phyloP scores from a whole-genome alignment of 2,888 invertebrate species.

The Diaperis boleti region DNA sequence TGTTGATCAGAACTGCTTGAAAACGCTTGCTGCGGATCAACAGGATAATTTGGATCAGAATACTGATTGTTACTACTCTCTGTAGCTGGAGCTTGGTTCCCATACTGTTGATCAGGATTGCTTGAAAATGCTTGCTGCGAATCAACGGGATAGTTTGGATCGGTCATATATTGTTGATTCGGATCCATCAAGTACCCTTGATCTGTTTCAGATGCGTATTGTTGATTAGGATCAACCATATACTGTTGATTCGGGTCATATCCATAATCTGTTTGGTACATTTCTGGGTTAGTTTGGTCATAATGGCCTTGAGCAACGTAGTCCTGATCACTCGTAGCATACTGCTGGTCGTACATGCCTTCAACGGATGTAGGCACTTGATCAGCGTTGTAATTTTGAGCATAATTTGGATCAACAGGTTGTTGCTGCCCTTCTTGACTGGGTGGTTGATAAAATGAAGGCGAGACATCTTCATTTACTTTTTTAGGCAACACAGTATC shows the following conservation, averaged over 20 bases:
- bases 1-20: not conserved
- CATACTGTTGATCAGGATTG: slow-evolving; percentile 45
- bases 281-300: slow-evolving; percentile 43
- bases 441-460: slow-evolving; percentile 27
- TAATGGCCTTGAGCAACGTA: slow-evolving; percentile 51
- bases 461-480: slow-evolving; percentile 45
- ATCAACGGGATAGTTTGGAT: slow-evolving; percentile 17
- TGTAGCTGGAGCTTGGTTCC: not conserved
- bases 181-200: slow-evolving; percentile 44
- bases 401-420: not conserved
- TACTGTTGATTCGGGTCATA: slow-evolving; percentile 51
- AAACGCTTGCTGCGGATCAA: not conserved
- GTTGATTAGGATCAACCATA: slow-evolving; percentile 47
- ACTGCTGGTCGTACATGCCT: slow-evolving; percentile 49
- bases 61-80: not conserved
- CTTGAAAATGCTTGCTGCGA: not conserved
- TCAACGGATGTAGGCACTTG: slow-evolving; percentile 24
- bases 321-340: slow-evolving; percentile 37
- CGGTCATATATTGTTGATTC: too few relatives aligned
- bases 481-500: slow-evolving; percentile 44
- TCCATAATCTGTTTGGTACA: slow-evolving; percentile 42
- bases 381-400: not conserved
- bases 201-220: slow-evolving; percentile 50
- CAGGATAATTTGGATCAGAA: slow-evolving; percentile 16
- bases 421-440: slow-evolving; percentile 19